phyloP scores from a whole-genome alignment of 2,797 vertebrate species.

The Xenentodon cancila region DNA sequence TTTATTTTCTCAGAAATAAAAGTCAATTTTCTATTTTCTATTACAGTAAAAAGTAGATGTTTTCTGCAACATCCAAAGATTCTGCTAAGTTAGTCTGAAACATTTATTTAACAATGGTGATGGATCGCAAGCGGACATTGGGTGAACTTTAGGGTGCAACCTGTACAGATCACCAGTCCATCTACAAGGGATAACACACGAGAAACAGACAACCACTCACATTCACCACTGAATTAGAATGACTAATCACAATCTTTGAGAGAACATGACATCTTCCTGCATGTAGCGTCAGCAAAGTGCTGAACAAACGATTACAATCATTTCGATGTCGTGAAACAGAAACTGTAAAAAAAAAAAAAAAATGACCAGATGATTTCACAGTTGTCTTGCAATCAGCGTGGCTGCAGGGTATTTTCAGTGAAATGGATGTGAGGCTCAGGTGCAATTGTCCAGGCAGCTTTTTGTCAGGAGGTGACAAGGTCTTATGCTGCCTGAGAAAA shows the following conservation, averaged over 20 bases:
- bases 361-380: slow-evolving; percentile 1
- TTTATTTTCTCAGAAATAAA: too few species aligned
- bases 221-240: not conserved
- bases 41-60: too few species aligned
- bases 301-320: not conserved
- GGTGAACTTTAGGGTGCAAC: too few species aligned
- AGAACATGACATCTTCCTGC: not conserved
- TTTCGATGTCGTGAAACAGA: not conserved
- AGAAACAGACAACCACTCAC: not conserved
- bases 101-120: too few species aligned
- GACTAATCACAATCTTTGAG: not conserved
- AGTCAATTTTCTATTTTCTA: too few species aligned
- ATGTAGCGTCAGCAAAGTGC: not conserved
- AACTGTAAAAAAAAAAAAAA: not conserved
- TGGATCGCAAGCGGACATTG: not conserved
- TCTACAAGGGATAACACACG: not conserved
- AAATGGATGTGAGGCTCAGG: slow-evolving; percentile 40
- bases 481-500: slow-evolving; percentile 22
- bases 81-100: too few species aligned
- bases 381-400: not conserved
- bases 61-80: too few species aligned
- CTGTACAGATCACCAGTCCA: not conserved
- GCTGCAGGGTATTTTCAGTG: slow-evolving; percentile 33
- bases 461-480: slow-evolving; percentile 30
- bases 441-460: slow-evolving; percentile 34